Base-by-base conservation (phyloP, 2,888 invertebrate genomes). In the Parnassius apollo region DNA sequence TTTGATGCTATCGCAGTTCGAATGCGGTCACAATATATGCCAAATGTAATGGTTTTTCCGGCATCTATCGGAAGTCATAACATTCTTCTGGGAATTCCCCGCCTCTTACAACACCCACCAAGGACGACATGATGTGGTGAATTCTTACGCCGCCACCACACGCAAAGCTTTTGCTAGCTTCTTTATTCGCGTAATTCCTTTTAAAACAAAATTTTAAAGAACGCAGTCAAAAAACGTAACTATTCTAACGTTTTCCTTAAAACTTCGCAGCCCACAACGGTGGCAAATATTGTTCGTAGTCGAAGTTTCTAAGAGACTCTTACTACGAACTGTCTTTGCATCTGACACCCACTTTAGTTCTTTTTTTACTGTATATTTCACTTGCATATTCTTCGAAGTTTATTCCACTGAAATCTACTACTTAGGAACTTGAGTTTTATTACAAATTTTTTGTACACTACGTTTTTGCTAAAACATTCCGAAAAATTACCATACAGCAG, bases 311-410 rank as follows among this genome's bases (percentile, higher is more conserved):
- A 80, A 79, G 77, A 77, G 81, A 74, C 79, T 81, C 76, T 71
- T 76, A 80, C 83, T 76, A 75, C 77, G 80, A 83, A 83, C 81
- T 77, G 79, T 82, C 82, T 82, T 85, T 88, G 90, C 86, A 83
- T 83, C 85, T 86, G 90, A 89, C 88, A 88, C 85, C 83, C 75
- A 85, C 86, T 85, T 81, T 82, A 82, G 79, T 78, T 75, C 71
- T 73, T 68, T 71, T 72, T 75, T 77, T 82, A 83, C 82, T 80
- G 77, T 85, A 35, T 7, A 35, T 85, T 83, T 78, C 75, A 80
- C 79, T 85, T 80, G 77, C 77, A 79, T 82, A 82, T 84, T 85
- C 81, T 71, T 73, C 70, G 79, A 85, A 85, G 83, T 86, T 87
- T 78, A 83, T 86, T 84, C 80, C 72, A 75, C 75, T 76, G 49